These are phyloP conservation scores for Heliconius cydno DNA, from an alignment of 2,888 invertebrate genomes.

Conservation along the genomic window DNA sequence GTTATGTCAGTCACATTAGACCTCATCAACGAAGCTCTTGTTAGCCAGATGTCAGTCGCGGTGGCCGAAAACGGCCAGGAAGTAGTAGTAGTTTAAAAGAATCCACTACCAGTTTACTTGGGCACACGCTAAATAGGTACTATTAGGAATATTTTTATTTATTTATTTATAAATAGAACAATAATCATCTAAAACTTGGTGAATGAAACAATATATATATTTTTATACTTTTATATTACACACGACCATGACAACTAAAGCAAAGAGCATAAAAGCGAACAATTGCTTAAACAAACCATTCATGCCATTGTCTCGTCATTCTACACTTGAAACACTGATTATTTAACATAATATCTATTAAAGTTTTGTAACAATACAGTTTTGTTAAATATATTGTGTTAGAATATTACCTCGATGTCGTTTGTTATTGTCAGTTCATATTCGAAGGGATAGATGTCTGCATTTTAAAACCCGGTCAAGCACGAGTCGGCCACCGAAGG, in stretches of 20 bases:
- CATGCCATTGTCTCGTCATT: slow-evolving; percentile 38
- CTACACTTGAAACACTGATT: slow-evolving; percentile 26
- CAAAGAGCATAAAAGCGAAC: slow-evolving; percentile 28
- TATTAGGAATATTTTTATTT: background rate
- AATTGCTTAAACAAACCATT: slow-evolving; percentile 41
- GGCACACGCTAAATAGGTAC: background rate
- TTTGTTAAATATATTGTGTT: background rate
- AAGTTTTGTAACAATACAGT: background rate
- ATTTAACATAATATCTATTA: slow-evolving; percentile 24
- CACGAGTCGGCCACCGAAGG: no score
- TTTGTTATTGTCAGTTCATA: no score
- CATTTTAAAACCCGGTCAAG: no score
- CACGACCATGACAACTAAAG: slow-evolving; percentile 26
- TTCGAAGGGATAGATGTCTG: no score
- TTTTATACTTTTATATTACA: slow-evolving; percentile 27
- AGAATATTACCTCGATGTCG: background rate
- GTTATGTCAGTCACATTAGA: no score
- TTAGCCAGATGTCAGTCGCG: no score
- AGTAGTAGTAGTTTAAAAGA: background rate
- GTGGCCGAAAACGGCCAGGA: no score
- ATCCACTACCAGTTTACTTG: background rate
- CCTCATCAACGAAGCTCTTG: no score
- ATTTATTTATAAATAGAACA: background rate
- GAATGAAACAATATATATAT: background rate
- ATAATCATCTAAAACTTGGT: background rate